Conservation (phyloP, 2,113 vertebrate genomes). For the Macaca fascicularis region T2T-MFA8v1.1 NC_088391.1:4180001-4180500, state of each 20-base stretch:
- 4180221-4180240: neutral
- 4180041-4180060: slow-evolving; percentile 19
- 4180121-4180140: neutral
- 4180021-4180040: neutral
- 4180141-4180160: neutral
- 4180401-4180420: neutral
- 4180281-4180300: neutral
- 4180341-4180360: neutral
- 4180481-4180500: neutral
- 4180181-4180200: neutral
- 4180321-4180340: neutral
- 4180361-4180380: neutral
- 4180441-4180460: neutral
- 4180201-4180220: neutral
- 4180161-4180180: neutral
- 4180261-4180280: neutral
- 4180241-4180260: neutral
- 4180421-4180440: neutral
- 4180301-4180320: neutral
- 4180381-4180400: neutral
- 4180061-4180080: neutral
- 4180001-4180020: neutral
- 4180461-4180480: neutral
- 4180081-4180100: neutral
- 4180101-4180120: neutral